Base-by-base conservation (phyloP, 53 echinoderm and acorn worm species). In the Temnopleurus reevesii region DNA sequence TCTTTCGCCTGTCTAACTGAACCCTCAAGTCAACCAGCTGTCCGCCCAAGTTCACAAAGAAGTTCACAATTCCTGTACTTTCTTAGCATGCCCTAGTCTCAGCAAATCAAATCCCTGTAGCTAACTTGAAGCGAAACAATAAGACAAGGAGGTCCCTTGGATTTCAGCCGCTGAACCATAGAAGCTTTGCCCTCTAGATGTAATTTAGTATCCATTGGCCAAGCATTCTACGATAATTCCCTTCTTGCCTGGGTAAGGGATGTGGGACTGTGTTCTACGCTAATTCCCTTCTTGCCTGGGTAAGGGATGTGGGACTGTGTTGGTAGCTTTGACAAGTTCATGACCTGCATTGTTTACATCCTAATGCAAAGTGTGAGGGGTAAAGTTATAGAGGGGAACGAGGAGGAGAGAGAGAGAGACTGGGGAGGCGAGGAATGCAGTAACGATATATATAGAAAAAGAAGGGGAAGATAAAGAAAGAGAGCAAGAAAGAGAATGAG, bases 201-300 rank as follows among this genome's bases (percentile, higher is more conserved):
- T 77, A 77, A 77, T 77, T 77, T 47, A 77, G 79, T 77, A 77
- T 46, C 79, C 79, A 49, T 77, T 49, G 79, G 79, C 79, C 79
- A n/a, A 66, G 66, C 49, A 49, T 77, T 77, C 79, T 46, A 49
- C 46, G 79, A 25, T 77, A 46, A 77, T 77, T 77, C 46, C 35
- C 49, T 13, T 49, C 46, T 46, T 21, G n/a, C 59, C 26, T 5
- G 1, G 79, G 28, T 77, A 45, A 15, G 6, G 28, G 46, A 77
- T 46, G 13, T 27, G 49, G 79, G 23, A 77, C 79, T 77, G 79
- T 77, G 79, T 28, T 77, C n/a, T n/a, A n/a, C n/a, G n/a, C n/a
- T n/a, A n/a, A n/a, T n/a, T 13, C 46, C 46, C 49, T 45, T 59
- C 7, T 8, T 21, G n/a, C 59, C 26, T 5, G 1, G 79, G 28